Conservation (phyloP, 2,113 vertebrate genomes). For the Phylloscopus trochiloides region DNA sequence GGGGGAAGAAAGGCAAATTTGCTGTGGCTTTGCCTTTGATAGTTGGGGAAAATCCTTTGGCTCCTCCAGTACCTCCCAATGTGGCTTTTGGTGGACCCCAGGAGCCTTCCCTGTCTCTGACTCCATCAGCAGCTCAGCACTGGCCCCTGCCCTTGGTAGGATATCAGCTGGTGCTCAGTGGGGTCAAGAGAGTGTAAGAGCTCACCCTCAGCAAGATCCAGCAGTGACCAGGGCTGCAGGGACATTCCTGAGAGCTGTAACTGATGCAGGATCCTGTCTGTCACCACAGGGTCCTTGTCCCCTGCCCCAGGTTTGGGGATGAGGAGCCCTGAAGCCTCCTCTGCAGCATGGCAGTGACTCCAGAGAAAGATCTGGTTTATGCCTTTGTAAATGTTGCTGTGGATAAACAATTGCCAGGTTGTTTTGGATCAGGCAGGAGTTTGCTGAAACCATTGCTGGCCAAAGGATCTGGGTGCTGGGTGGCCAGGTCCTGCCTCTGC, state of each 20-base stretch:
- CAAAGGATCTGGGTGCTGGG: background rate
- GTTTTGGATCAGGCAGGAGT: background rate
- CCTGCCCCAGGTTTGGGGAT: background rate
- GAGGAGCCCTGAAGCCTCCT: background rate
- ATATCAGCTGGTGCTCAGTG: background rate
- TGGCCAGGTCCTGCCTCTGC: background rate
- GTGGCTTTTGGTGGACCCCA: background rate
- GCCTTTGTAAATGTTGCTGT: background rate
- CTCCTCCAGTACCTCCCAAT: background rate
- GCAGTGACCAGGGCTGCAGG: background rate
- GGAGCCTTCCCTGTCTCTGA: background rate
- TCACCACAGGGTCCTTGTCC: accelerated
- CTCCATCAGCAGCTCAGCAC: background rate
- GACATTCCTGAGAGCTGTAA: background rate
- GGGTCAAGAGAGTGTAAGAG: background rate
- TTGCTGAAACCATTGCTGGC: background rate
- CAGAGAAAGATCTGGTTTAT: background rate
- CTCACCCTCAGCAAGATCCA: background rate
- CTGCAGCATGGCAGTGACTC: background rate
- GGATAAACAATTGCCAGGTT: background rate
- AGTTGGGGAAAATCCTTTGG: background rate
- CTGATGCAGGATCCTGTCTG: background rate
- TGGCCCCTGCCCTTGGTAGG: background rate
- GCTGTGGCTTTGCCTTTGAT: background rate
- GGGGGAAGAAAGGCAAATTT: background rate